These are phyloP conservation scores for Myotis daubentonii DNA, from an alignment of 2,797 vertebrate species.

Conservation along the genomic window DNA sequence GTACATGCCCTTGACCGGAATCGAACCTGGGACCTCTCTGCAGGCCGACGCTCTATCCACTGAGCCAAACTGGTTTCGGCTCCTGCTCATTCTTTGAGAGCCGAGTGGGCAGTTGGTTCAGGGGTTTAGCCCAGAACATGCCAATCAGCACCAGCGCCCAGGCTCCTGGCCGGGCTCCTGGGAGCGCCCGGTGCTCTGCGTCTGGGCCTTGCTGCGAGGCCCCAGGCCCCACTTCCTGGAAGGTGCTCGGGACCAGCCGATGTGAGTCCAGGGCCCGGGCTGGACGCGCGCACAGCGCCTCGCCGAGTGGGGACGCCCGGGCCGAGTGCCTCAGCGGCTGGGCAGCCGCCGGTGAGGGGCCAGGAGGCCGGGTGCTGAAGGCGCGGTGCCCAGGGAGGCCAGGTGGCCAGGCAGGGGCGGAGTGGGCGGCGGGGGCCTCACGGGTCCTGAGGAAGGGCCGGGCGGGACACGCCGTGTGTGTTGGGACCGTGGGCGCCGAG, in stretches of 20 bases:
- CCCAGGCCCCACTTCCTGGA: not conserved
- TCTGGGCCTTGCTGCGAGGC: not conserved
- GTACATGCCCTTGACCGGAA: no score
- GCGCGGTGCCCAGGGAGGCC: fast-evolving
- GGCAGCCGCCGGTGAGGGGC: not conserved
- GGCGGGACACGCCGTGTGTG: not conserved
- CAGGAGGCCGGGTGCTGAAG: fast-evolving
- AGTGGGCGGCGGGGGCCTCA: not conserved
- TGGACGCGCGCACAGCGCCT: not conserved
- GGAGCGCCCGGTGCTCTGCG: no score
- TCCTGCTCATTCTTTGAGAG: not conserved
- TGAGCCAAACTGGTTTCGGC: no score
- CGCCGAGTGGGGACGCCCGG: fast-evolving
- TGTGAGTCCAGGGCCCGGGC: not conserved
- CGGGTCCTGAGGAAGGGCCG: not conserved
- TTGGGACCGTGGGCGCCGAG: not conserved
- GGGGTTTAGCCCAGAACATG: no score
- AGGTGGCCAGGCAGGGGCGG: not conserved
- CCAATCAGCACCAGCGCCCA: not conserved
- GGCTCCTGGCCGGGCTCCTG: not conserved
- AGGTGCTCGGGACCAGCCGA: not conserved
- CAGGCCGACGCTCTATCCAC: no score
- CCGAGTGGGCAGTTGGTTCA: not conserved
- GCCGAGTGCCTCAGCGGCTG: not conserved
- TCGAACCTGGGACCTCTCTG: no score